These are phyloP conservation scores for Belonocnema kinseyi DNA, from an alignment of 1,140 invertebrate genomes.

Conservation along the genomic window DNA sequence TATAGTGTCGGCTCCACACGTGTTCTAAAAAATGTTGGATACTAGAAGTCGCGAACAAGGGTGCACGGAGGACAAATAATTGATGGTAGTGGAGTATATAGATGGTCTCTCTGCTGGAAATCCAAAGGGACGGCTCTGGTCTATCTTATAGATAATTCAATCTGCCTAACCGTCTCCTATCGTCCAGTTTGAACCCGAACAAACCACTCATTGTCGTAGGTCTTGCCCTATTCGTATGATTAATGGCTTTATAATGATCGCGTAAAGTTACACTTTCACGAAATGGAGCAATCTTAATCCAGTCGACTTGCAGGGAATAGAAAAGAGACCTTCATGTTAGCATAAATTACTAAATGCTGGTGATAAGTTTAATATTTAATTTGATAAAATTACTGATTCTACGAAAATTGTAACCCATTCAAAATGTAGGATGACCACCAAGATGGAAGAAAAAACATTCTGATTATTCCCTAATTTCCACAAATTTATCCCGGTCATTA, in stretches of 20 bases:
- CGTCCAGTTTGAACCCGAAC: constrained; percentile 41
- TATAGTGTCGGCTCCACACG: background rate
- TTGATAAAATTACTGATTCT: no score
- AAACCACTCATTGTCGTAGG: constrained; percentile 27
- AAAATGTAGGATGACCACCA: no score
- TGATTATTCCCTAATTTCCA: no score
- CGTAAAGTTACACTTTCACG: constrained; percentile 44
- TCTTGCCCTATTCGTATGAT: constrained; percentile 57
- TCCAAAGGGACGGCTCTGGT: constrained; percentile 44
- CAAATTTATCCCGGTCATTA: no score
- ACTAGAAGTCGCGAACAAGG: constrained; percentile 42
- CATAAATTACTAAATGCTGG: background rate
- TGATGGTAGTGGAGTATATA: constrained; percentile 57
- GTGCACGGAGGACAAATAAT: constrained; percentile 61
- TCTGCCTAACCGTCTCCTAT: constrained; percentile 47
- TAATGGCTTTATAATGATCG: constrained; percentile 64
- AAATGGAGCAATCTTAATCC: background rate
- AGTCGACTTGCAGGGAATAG: background rate
- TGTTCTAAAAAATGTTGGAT: constrained; percentile 27
- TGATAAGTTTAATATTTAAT: background rate
- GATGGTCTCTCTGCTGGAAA: constrained; percentile 49
- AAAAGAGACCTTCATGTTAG: background rate
- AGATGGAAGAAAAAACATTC: no score
- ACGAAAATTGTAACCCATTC: no score
- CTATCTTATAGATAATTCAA: constrained; percentile 69